Evolutionary conservation across 2,797 vertebrate genomes (phyloP).

Genomic region (Geotria australis): DNA sequence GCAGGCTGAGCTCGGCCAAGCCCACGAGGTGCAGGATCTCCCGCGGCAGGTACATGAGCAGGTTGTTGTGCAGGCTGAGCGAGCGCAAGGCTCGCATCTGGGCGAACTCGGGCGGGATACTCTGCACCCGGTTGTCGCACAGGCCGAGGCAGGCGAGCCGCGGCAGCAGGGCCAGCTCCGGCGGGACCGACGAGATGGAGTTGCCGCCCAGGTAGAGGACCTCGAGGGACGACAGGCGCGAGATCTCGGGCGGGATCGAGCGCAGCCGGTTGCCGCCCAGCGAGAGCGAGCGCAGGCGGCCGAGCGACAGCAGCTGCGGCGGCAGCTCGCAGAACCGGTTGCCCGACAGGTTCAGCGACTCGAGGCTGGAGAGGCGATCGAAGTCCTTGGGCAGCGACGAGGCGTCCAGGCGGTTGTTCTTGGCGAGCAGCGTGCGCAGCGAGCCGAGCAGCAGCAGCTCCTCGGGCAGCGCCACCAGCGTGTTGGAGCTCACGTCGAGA

Average conservation of each 20-base stretch:
- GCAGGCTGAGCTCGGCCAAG: conserved; percentile 74
- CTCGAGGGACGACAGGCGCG: conserved; percentile 21
- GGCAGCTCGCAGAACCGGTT: conserved; percentile 66
- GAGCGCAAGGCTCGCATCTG: conserved; percentile 85
- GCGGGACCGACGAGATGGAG: conserved; percentile 61
- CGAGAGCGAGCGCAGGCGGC: conserved; percentile 48
- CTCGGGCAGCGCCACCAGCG: conserved; percentile 26
- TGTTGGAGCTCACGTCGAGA: conserved; percentile 62
- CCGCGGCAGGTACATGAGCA: conserved; percentile 71
- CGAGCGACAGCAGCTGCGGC: conserved; percentile 28
- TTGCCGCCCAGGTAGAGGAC: conserved; percentile 85
- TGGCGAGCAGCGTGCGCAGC: conserved; percentile 49
- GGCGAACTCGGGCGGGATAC: conserved; percentile 71
- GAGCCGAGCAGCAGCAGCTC: conserved; percentile 24
- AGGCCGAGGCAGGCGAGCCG: conserved; percentile 64
- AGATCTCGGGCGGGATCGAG: conserved; percentile 53
- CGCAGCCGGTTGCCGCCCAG: conserved; percentile 67
- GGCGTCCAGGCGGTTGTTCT: conserved; percentile 70
- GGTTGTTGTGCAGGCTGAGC: conserved; percentile 84
- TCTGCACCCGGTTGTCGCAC: conserved; percentile 92
- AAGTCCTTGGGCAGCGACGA: conserved; percentile 56
- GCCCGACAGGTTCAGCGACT: conserved; percentile 66
- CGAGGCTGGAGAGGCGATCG: conserved; percentile 25
- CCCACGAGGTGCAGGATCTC: conserved; percentile 81
- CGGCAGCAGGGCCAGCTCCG: conserved; percentile 63